Evolutionary conservation across 2,113 vertebrate genomes (phyloP).

Genomic region (Petaurus breviceps): DNA sequence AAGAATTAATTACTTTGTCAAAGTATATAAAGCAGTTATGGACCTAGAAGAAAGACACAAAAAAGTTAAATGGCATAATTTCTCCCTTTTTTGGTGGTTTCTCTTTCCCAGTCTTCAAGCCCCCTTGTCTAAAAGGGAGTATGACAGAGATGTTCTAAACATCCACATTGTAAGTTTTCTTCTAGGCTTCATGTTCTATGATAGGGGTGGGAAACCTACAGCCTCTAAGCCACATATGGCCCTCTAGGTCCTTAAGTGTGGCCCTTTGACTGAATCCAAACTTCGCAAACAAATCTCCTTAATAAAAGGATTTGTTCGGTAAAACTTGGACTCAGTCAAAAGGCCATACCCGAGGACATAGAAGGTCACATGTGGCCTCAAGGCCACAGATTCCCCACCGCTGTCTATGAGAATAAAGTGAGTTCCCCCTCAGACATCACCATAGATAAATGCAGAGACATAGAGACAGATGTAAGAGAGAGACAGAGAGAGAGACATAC

Average conservation of each 20-base stretch:
- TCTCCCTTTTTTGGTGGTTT: constrained; percentile 11
- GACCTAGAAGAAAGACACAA: background rate
- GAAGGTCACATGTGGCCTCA: too few relatives aligned
- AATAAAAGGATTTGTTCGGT: too few relatives aligned
- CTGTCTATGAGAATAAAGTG: background rate
- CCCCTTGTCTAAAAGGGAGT: background rate
- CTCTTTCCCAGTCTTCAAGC: background rate
- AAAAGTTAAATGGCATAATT: background rate
- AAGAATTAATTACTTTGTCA: background rate
- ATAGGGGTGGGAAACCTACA: too few relatives aligned
- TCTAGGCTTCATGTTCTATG: background rate
- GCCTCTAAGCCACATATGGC: too few relatives aligned
- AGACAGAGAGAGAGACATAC: background rate
- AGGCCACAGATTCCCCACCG: too few relatives aligned
- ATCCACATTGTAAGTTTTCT: background rate
- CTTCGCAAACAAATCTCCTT: too few relatives aligned
- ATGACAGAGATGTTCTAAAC: background rate
- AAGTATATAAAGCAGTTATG: background rate
- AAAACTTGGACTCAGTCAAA: too few relatives aligned
- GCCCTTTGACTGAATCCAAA: too few relatives aligned
- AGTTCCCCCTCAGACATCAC: background rate
- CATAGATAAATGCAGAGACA: background rate
- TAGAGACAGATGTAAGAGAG: too few relatives aligned
- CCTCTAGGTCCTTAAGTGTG: too few relatives aligned
- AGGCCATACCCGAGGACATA: too few relatives aligned